Evolutionary conservation across 2,888 invertebrate genomes (phyloP).

Genomic region (Synergus laeviventris): DNA sequence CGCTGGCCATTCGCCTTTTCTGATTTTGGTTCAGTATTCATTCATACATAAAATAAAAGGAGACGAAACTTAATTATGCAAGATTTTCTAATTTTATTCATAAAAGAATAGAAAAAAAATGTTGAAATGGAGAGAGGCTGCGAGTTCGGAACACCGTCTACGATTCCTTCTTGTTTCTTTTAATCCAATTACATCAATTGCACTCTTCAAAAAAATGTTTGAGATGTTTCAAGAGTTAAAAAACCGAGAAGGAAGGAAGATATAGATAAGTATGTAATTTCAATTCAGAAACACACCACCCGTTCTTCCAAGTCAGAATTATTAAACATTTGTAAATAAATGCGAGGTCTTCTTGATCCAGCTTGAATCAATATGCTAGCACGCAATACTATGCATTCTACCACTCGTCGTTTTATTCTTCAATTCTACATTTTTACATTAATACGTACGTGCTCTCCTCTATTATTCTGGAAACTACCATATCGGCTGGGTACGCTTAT

Average conservation of each 20-base stretch:
- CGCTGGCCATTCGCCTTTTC: not conserved
- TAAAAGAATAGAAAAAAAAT: not conserved
- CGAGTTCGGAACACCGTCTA: constrained; percentile 23
- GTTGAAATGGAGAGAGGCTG: not conserved
- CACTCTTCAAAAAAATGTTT: constrained; percentile 22
- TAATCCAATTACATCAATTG: constrained; percentile 27
- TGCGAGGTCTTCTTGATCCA: constrained; percentile 23
- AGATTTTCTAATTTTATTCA: not conserved
- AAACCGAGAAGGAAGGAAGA: not conserved
- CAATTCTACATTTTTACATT: constrained; percentile 20
- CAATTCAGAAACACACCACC: constrained; percentile 20
- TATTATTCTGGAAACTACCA: constrained; percentile 19
- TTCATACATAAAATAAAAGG: not conserved
- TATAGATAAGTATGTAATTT: constrained; percentile 11
- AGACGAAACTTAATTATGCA: not conserved
- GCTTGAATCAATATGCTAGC: constrained; percentile 32
- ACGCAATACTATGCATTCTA: constrained; percentile 23
- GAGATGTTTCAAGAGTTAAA: not conserved
- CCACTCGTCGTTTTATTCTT: constrained; percentile 37
- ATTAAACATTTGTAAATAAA: constrained; percentile 36
- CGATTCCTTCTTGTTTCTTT: constrained; percentile 34
- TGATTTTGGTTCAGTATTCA: not conserved
- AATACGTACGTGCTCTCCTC: constrained; percentile 19
- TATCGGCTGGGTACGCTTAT: constrained; percentile 30
- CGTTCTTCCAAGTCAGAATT: constrained; percentile 20